Evolutionary conservation across 2,113 vertebrate genomes (phyloP), one percentile per base, ranked within the genome.

Genomic region (Sinosuthora webbiana): DNA sequence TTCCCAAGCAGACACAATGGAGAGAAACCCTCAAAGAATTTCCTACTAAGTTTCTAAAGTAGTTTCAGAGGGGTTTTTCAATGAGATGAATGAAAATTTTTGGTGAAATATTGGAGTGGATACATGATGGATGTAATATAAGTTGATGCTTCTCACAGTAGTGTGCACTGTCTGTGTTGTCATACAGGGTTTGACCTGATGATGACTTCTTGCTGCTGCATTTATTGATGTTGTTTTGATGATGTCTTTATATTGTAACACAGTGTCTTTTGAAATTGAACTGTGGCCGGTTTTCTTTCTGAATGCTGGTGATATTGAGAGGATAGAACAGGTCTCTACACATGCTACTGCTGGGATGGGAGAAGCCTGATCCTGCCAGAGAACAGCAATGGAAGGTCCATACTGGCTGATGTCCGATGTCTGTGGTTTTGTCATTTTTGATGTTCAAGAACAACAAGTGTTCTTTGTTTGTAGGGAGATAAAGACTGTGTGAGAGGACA

Each of bases 391-490:
- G 17, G 31, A 25, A 80, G 57, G 19, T 8, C 50, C 6, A 2
- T 4, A 15, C 3, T 7, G 37, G 28, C 6, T 3, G 2, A 11
- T 2, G 0, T n/a, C 6, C 3, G 2, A 11, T 2, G 0, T n/a
- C 50, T 67, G 24, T 5, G 13, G 16, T 81, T 65, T 56, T 28
- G 33, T 64, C 44, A 15, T 28, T 28, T 24, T 49, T 44, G 24
- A 28, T 70, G n/a, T 28, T 67, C 52, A 67, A 53, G 52, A 75
- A 28, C 37, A 74, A 23, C 7, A 49, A 70, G 22, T 20, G 23
- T 6, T 67, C 13, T 37, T 57, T 47, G 33, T 87, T 55, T 31
- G 27, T 55, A 37, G 44, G 37, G 39, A 75, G 15, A 31, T 31
- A 10, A 9, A 67, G 31, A 15, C 13, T 0, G 0, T 23, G 23